These are phyloP conservation scores for Clarias macrocephalus DNA, from an alignment of 2,113 vertebrate genomes.

Conservation along the genomic window DNA sequence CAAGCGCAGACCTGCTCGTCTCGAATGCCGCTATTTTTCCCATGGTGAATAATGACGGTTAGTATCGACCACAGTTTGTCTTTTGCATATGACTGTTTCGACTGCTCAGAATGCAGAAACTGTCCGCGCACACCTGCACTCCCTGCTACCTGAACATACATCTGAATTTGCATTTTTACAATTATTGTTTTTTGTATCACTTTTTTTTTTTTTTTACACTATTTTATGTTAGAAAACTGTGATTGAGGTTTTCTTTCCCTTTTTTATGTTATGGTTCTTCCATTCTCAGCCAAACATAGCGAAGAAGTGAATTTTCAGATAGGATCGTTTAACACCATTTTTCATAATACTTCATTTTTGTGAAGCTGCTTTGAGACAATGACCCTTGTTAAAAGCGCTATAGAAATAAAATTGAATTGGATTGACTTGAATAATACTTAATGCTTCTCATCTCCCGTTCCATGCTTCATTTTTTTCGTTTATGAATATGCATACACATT, in stretches of 20 bases:
- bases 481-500: no score
- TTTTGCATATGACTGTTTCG: background rate
- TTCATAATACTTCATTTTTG: no score
- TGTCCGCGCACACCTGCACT: background rate
- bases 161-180: background rate
- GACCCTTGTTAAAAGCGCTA: no score
- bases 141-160: no score
- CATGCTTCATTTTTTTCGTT: no score
- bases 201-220: background rate
- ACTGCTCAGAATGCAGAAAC: background rate
- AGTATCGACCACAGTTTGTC: background rate
- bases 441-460: no score
- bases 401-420: no score
- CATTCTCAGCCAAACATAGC: background rate
- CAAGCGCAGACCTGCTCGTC: conserved; percentile 31
- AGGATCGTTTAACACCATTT: no score
- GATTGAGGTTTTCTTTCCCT: background rate
- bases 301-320: no score
- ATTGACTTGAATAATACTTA: no score
- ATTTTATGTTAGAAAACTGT: background rate
- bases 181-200: background rate
- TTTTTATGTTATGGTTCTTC: background rate
- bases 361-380: no score
- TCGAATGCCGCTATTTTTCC: background rate
- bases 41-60: background rate